These are phyloP conservation scores for Crotalus horridus DNA, from an alignment of 2,113 vertebrate genomes.

Conservation along the genomic window DNA sequence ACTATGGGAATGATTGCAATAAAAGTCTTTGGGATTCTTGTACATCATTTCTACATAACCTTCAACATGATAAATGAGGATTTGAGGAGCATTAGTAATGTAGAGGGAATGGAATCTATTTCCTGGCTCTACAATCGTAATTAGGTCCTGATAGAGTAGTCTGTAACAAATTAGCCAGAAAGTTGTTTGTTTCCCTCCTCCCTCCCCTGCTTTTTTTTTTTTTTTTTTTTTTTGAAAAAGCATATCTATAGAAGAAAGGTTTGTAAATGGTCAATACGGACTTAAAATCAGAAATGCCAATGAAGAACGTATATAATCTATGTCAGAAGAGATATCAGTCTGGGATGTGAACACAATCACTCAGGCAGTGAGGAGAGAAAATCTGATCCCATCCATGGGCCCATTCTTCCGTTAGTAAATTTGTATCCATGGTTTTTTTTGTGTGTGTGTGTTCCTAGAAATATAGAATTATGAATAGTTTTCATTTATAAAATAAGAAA, in stretches of 20 bases:
- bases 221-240: neutral
- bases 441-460: neutral
- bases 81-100: constrained; percentile 66
- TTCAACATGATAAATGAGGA: constrained; percentile 67
- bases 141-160: constrained; percentile 65
- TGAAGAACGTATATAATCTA: neutral
- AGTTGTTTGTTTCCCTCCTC: neutral
- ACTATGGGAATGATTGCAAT: constrained; percentile 45
- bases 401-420: neutral
- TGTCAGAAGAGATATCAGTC: neutral
- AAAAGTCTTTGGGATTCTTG: constrained; percentile 46
- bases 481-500: neutral
- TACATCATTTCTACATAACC: constrained; percentile 61
- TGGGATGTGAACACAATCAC: neutral
- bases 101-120: constrained; percentile 67
- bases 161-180: constrained; percentile 57
- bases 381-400: neutral
- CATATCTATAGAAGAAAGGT: constrained; percentile 13
- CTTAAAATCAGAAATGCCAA: constrained; percentile 24
- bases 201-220: neutral
- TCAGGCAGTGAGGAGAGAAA: neutral
- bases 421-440: neutral
- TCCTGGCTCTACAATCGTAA: constrained; percentile 58
- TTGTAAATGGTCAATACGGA: constrained; percentile 23
- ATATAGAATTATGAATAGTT: neutral